Percentiles rank a stretch among this genome's conserved stretches.
phyloP scores from a whole-genome alignment of 2,113 vertebrate species.

The Drymodes brunneopygia region DNA sequence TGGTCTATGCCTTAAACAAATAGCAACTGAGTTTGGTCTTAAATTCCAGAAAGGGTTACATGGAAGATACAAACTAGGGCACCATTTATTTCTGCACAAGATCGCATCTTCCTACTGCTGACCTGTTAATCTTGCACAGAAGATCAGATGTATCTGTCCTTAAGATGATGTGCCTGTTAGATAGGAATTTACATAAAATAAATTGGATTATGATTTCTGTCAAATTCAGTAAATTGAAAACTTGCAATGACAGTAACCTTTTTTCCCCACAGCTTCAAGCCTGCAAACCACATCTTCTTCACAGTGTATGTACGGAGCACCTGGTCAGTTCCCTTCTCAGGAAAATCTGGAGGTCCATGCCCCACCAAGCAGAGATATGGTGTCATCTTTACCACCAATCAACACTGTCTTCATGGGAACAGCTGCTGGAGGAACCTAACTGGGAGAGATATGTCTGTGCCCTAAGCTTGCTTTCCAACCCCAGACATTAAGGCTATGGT shows the following conservation, averaged over 20 bases:
- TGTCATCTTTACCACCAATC: slow-evolving; percentile 92
- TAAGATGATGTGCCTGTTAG: not conserved
- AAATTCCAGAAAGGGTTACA: not conserved
- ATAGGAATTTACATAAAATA: not conserved
- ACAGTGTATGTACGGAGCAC: slow-evolving; percentile 89
- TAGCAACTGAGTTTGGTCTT: not conserved
- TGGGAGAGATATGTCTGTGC: not conserved
- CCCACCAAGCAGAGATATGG: slow-evolving; percentile 75
- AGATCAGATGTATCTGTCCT: not conserved
- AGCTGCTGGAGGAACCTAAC: slow-evolving; percentile 81
- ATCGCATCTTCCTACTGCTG: not conserved
- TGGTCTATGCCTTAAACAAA: not conserved
- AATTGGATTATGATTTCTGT: not conserved
- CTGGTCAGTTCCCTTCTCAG: slow-evolving; percentile 80
- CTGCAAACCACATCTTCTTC: slow-evolving; percentile 79
- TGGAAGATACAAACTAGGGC: not conserved
- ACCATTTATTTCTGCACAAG: not conserved
- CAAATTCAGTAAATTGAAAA: not conserved
- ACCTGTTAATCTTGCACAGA: not conserved
- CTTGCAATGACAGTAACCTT: not conserved
- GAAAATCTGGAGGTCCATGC: slow-evolving; percentile 79
- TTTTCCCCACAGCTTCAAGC: slow-evolving; percentile 69
- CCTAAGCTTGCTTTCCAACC: not conserved
- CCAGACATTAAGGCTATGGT: not conserved
- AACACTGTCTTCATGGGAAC: slow-evolving; percentile 97